These are phyloP conservation scores for Heteronetta atricapilla DNA, from an alignment of 2,113 vertebrate genomes.

Conservation along the genomic window DNA sequence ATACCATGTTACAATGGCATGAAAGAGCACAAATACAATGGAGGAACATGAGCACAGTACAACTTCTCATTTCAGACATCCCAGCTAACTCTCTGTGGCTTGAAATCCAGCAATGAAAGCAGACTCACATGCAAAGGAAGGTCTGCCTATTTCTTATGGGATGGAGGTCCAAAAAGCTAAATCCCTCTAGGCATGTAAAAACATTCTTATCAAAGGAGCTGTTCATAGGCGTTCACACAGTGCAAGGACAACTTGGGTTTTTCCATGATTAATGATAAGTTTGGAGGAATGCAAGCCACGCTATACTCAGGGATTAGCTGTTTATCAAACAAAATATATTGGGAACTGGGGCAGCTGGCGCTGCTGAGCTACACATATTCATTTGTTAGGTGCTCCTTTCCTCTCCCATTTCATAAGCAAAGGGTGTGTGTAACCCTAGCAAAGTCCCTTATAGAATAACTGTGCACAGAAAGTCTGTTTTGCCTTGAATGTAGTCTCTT, in stretches of 20 bases:
- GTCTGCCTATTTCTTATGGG: constrained; percentile 6
- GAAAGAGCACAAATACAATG: constrained; percentile 11
- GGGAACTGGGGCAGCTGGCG: constrained; percentile 41
- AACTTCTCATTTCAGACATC: neutral
- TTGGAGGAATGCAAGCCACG: constrained; percentile 61
- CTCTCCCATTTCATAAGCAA: constrained; percentile 22
- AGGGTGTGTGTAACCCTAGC: neutral
- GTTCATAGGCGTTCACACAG: constrained; percentile 54
- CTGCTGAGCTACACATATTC: constrained; percentile 41
- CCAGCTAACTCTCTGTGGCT: neutral
- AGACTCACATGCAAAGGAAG: constrained; percentile 49
- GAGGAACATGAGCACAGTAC: neutral
- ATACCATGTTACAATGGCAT: neutral
- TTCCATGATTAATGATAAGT: constrained; percentile 70
- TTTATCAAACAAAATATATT: constrained; percentile 68
- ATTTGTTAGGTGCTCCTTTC: constrained; percentile 31
- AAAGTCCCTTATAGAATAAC: constrained; percentile 24
- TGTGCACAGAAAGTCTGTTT: constrained; percentile 42
- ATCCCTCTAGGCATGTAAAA: constrained; percentile 70
- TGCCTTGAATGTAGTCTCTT: constrained; percentile 1
- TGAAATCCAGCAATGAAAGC: constrained; percentile 38
- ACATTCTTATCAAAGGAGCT: constrained; percentile 71
- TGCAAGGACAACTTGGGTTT: constrained; percentile 48
- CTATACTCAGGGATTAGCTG: constrained; percentile 54
- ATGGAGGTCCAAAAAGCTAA: constrained; percentile 65